Evolutionary conservation across 2,113 vertebrate genomes (phyloP).

Genomic region (Nymphicus hollandicus): DNA sequence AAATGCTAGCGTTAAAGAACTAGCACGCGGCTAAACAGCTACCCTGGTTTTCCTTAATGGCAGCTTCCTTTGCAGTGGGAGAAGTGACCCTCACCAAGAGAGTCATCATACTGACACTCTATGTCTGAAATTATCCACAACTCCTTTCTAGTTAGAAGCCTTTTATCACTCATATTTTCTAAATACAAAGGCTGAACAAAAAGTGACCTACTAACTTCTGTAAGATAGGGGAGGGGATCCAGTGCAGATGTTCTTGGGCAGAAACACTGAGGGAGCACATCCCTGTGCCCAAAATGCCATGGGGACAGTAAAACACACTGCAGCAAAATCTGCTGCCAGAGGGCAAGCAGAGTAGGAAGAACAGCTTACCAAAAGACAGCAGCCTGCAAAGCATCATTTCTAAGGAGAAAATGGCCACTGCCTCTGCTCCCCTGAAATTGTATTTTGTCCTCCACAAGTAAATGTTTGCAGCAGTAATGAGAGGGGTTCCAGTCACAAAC

Average conservation of each 20-base stretch:
- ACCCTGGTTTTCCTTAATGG: neutral
- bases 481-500: neutral
- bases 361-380: neutral
- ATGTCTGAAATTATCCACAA: neutral
- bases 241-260: neutral
- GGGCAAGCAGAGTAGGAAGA: neutral
- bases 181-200: conserved; percentile 3
- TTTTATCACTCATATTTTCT: neutral
- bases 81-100: neutral
- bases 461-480: neutral
- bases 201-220: neutral
- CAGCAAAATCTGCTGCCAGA: neutral
- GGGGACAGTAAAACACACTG: neutral
- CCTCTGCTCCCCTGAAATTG: neutral
- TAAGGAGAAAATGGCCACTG: neutral
- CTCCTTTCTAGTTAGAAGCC: neutral
- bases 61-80: neutral
- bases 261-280: neutral
- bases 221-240: neutral
- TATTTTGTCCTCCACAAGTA: neutral
- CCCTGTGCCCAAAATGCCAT: neutral
- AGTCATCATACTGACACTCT: neutral
- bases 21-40: neutral
- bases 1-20: neutral
- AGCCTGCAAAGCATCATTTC: neutral